These are phyloP conservation scores for Phaethon lepturus DNA, from an alignment of 2,113 vertebrate species.

Conservation along the genomic window DNA sequence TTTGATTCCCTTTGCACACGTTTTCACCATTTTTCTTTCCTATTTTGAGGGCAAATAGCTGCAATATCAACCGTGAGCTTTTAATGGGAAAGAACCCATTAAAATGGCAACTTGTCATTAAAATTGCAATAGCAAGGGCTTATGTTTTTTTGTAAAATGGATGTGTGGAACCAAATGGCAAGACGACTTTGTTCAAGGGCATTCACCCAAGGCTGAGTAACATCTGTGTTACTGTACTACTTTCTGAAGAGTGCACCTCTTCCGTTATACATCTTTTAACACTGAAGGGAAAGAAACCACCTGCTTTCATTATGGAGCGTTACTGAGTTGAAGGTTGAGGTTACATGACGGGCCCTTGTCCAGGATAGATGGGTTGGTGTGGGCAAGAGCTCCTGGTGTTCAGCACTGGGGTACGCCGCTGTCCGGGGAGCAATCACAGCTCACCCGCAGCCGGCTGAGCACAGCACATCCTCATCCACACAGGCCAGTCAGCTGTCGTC, in stretches of 20 bases:
- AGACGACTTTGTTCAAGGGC: neutral
- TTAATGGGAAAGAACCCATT: neutral
- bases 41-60: neutral
- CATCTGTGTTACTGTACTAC: neutral
- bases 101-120: neutral
- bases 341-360: neutral
- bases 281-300: neutral
- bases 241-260: neutral
- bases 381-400: neutral
- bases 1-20: rapidly evolving
- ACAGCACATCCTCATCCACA: neutral
- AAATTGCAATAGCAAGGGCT: neutral
- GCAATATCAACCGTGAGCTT: neutral
- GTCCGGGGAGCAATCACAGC: neutral
- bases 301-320: neutral
- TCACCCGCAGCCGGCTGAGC: neutral
- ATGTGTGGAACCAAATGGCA: neutral
- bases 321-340: neutral
- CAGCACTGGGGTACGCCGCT: neutral
- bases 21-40: neutral
- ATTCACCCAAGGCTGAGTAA: neutral
- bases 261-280: neutral
- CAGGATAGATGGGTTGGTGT: neutral
- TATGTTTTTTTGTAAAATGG: neutral
- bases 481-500: neutral